phyloP scores from a whole-genome alignment of 2,797 vertebrate genomes.

The Lagodon rhomboides region DNA sequence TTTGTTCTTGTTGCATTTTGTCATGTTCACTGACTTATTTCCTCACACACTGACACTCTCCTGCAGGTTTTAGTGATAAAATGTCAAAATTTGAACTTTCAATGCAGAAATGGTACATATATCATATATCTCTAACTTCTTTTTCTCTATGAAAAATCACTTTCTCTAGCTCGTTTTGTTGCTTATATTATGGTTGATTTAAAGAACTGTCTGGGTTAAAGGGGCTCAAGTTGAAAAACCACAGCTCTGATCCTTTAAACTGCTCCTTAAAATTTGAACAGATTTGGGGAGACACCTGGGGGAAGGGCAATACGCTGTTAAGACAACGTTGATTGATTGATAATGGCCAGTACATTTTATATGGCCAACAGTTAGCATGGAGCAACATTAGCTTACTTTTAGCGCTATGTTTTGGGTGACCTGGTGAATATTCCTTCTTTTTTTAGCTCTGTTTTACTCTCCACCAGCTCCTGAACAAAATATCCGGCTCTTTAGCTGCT shows the following conservation, averaged over 20 bases:
- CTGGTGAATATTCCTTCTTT: neutral
- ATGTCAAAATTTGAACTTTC: too few species aligned
- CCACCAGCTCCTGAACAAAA: neutral
- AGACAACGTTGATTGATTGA: neutral
- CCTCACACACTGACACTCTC: too few species aligned
- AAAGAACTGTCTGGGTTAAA: too few species aligned
- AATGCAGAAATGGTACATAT: too few species aligned
- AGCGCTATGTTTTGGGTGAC: neutral
- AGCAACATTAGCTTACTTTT: neutral
- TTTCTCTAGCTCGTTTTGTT: neutral
- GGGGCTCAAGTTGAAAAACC: too few species aligned
- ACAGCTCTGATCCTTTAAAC: neutral
- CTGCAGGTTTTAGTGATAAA: too few species aligned
- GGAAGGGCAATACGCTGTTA: neutral
- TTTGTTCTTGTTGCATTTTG: too few species aligned
- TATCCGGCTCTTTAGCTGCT: neutral
- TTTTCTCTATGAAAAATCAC: neutral
- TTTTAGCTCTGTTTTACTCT: neutral
- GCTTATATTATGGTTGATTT: too few species aligned
- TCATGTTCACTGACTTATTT: too few species aligned
- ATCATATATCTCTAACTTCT: too few species aligned
- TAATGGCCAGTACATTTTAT: too few species aligned
- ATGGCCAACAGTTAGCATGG: neutral
- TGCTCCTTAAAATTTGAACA: too few species aligned
- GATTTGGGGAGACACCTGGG: neutral